Conservation (phyloP, 2,113 vertebrate genomes). For the Chaetorhynchus papuensis region DNA sequence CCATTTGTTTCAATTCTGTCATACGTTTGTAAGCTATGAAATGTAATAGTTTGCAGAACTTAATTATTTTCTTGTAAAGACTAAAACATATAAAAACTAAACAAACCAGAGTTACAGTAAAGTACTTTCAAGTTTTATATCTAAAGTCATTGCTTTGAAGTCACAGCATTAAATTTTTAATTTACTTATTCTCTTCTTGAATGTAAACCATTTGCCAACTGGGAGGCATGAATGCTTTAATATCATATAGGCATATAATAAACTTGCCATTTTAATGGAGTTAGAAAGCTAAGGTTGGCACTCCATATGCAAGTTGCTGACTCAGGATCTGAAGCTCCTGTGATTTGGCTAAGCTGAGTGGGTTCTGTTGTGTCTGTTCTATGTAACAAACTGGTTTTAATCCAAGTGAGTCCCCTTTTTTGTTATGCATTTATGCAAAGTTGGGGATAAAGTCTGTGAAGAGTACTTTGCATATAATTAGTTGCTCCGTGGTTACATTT, state of each 20-base stretch:
- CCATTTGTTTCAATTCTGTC: slow-evolving; percentile 2
- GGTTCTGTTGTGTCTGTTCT: background rate
- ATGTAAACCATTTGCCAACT: background rate
- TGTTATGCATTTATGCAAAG: background rate
- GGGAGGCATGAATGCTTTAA: background rate
- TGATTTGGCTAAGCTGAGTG: background rate
- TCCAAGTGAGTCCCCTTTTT: background rate
- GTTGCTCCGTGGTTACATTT: background rate
- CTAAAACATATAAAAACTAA: background rate
- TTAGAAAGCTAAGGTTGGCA: background rate
- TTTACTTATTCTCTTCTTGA: background rate
- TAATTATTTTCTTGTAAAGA: background rate
- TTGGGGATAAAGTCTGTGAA: background rate
- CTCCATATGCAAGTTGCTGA: background rate
- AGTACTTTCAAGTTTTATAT: background rate
- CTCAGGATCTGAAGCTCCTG: background rate
- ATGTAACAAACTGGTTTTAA: background rate
- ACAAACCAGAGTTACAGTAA: background rate
- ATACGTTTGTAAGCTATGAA: background rate
- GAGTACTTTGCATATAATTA: background rate
- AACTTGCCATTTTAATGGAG: background rate
- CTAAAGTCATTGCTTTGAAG: background rate
- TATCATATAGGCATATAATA: background rate
- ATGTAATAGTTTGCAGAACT: background rate
- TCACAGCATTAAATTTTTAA: background rate